Base-by-base conservation (phyloP, 2,113 vertebrate species). In the Perca schrenkii region DNA sequence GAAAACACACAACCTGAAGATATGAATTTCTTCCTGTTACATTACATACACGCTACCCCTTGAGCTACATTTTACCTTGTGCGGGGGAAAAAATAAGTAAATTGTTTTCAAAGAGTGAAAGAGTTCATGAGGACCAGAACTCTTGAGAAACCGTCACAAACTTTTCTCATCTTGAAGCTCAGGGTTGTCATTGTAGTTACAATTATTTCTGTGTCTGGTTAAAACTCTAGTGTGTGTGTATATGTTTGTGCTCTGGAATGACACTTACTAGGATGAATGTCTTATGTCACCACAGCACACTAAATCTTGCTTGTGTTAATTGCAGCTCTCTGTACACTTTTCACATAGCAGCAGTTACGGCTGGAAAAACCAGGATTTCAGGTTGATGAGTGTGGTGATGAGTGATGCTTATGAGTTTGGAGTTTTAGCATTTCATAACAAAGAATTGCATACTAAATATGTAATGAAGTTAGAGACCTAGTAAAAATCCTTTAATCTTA, bases 1-100 rank as follows among this genome's bases (percentile, higher is more conserved):
- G 54, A 92, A 93, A 94, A 91, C 83, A 93, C 86, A 94, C 88
- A 94, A 91, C 92, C 92, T 84, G 74, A 83, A 93, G 94, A 93
- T 91, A 93, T 85, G 76, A 91, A 94, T 94, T 91, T 94, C 93
- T 86, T 90, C 85, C 89, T 92, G 88, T 93, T 93, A 91, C 86
- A 34, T 84, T 93, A 79, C 68, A 66, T 79, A 71, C 80, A 28
- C 2, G 31, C 80, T 60, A 53, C 75, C 88, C 90, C 80, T 73
- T 73, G 46, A 89, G 90, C 90, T 74, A 84, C 69, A 22, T 56
- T 91, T 77, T 88, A 87, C 89, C 83, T 89, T 46, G 49, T 36
- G 36, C 4, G 7, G 66, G 6, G 31, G 52, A 49, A 49, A 79
- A 64, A 28, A 61, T 17, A 67, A 80, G 52, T 61, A 77, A 61